phyloP scores from a whole-genome alignment of 2,888 invertebrate species.

The Idaea straminata region DNA sequence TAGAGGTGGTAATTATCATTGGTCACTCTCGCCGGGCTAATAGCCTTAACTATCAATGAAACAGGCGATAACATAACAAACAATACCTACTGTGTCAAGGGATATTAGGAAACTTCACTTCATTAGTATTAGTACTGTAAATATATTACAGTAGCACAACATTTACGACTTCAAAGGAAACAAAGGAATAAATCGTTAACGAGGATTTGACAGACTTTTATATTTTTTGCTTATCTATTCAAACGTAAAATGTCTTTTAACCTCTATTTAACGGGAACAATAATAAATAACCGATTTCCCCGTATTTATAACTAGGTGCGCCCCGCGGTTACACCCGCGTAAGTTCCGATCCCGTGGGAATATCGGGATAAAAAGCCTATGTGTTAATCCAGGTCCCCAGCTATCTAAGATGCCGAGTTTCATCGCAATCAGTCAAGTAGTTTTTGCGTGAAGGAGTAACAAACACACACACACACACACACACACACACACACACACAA shows the following conservation, averaged over 20 bases:
- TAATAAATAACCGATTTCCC: neutral
- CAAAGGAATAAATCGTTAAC: neutral
- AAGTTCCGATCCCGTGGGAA: too few relatives aligned
- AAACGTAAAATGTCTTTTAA: neutral
- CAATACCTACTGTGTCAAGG: neutral
- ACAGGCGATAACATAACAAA: neutral
- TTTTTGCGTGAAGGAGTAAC: too few relatives aligned
- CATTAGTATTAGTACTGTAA: neutral
- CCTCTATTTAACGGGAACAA: neutral
- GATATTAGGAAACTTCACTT: neutral
- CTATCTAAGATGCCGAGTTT: too few relatives aligned
- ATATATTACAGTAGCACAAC: neutral
- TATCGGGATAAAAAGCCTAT: too few relatives aligned
- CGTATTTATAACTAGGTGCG: too few relatives aligned
- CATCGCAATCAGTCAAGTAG: too few relatives aligned
- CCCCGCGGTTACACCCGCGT: too few relatives aligned
- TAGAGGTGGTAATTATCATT: constrained; percentile 27
- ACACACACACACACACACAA: too few relatives aligned
- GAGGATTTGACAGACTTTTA: neutral
- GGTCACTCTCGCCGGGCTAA: constrained; percentile 2
- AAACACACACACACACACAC: too few relatives aligned
- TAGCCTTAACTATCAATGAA: neutral
- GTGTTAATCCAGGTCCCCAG: too few relatives aligned
- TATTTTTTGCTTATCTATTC: neutral
- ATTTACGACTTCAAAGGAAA: neutral